Evolutionary conservation across 2,888 invertebrate genomes (phyloP), one percentile per base, ranked within the genome.

Genomic region (Xestia c-nigrum): DNA sequence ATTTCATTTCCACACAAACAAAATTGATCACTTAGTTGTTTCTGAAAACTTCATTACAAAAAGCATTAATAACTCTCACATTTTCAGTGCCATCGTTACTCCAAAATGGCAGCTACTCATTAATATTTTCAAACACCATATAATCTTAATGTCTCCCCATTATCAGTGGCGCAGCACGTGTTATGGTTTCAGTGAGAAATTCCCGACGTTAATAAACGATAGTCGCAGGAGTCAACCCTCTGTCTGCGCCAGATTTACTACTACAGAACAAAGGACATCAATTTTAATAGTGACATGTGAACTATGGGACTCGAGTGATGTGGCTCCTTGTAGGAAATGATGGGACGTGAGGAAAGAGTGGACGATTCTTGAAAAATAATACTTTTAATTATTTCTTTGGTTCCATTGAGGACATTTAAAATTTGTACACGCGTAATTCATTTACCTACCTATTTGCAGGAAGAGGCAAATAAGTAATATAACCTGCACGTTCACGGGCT

Each of bases 71-170:
- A 89, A 88, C 86, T 82, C 82, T 89, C 88, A 88, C 86, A 88
- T 83, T 88, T 82, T 86, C 82, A 85, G 86, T 87, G 84, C 87
- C 81, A 89, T 92, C 92, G 90, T 94, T 93, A 92, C 87, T 95
- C 94, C 93, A 92, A 93, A 90, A 91, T 92, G 93, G 91, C 93
- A 89, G 89, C 79, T 82, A 84, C 91, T 91, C 93, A 95, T 96
- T 95, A 93, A 94, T 95, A 93, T 94, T 91, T 92, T 90, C 90
- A 90, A 92, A 91, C 90, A 90, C 90, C 92, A 91, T 93, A 95
- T 93, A 94, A 94, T 94, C 90, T 94, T 95, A 95, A 96, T 95
- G 95, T 94, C 90, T 91, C 89, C 95, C 94, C 94, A 96, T 96
- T 96, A 96, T 94, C 95, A 91, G 86, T 81, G 89, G 89, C 64